These are phyloP conservation scores for Amphipoea oculea DNA, from an alignment of 2,888 invertebrate genomes.

Conservation along the genomic window DNA sequence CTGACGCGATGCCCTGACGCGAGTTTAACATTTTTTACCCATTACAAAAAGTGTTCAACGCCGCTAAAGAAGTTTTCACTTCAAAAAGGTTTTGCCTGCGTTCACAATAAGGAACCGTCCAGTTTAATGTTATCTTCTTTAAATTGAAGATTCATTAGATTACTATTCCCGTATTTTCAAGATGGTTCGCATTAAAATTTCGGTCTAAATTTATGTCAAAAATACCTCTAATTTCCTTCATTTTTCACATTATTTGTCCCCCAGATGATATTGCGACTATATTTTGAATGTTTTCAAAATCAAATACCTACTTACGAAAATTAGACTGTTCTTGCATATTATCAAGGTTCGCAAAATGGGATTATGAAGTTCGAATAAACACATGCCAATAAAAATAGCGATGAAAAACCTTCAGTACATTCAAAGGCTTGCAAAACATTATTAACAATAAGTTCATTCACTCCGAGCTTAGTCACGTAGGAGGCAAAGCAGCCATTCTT, in stretches of 20 bases:
- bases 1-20: no score
- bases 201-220: background rate
- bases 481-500: background rate
- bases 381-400: background rate
- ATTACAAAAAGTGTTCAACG: no score
- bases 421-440: background rate
- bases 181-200: background rate
- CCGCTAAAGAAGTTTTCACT: no score
- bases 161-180: no score
- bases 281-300: background rate
- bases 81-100: no score
- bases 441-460: slow-evolving; percentile 18
- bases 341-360: background rate
- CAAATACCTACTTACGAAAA: background rate
- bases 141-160: background rate
- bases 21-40: no score
- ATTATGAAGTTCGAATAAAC: background rate
- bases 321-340: background rate
- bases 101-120: no score
- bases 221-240: background rate
- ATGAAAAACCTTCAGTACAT: background rate
- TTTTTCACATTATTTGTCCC: background rate
- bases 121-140: background rate
- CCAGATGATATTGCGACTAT: background rate
- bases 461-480: slow-evolving; percentile 1